Percentiles rank a stretch among this genome's conserved stretches.
Evolutionary conservation across 2,888 invertebrate genomes (phyloP).

Genomic region (Xestia sexstrigata): DNA sequence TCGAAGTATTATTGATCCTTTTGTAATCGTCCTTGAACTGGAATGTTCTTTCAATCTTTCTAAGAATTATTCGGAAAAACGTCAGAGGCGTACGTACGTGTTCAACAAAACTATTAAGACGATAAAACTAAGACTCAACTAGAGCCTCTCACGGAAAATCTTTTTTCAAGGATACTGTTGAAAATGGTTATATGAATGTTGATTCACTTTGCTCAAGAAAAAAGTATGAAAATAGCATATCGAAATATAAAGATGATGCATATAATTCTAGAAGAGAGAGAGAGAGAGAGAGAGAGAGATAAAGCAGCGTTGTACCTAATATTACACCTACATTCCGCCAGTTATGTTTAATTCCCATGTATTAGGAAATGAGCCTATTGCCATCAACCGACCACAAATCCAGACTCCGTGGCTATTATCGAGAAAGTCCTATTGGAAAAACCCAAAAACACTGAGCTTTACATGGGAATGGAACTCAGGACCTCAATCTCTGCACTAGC

Average conservation of each 20-base stretch:
- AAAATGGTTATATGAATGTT: background rate
- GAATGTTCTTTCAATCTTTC: slow-evolving; percentile 25
- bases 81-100: background rate
- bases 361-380: background rate
- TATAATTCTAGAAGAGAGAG: background rate
- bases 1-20: slow-evolving; percentile 38
- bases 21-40: slow-evolving; percentile 35
- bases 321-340: too few species aligned
- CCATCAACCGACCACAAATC: background rate
- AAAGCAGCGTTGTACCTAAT: background rate
- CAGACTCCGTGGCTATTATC: background rate
- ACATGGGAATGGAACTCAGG: background rate
- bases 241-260: background rate
- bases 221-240: background rate
- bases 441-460: background rate
- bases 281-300: too few species aligned
- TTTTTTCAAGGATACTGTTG: background rate
- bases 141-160: background rate
- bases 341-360: background rate
- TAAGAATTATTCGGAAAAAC: slow-evolving; percentile 9
- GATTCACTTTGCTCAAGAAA: background rate
- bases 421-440: background rate
- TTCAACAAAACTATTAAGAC: background rate
- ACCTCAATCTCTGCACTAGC: background rate
- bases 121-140: background rate